Conservation (phyloP, 53 echinoderm and acorn worm species). For the Mesocentrotus franciscanus region DNA sequence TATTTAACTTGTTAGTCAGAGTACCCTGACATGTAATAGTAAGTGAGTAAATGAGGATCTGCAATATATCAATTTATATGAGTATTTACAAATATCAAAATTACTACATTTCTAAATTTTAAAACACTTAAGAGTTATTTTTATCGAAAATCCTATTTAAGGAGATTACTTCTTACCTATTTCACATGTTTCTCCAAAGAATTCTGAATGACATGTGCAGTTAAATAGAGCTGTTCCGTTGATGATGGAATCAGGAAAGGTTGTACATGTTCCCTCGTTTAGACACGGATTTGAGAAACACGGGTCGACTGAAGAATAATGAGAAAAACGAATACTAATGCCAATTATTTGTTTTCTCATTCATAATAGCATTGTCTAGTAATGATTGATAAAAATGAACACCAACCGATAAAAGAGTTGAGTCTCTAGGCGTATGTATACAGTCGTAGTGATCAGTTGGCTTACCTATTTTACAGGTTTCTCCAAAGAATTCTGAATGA, state of each 20-base stretch:
- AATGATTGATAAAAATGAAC: neutral
- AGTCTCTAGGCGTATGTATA: neutral
- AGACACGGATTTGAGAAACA: neutral
- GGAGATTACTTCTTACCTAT: neutral
- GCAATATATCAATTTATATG: too few relatives aligned
- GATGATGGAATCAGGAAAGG: neutral
- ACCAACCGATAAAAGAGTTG: neutral
- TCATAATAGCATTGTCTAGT: too few relatives aligned
- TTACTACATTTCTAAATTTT: too few relatives aligned
- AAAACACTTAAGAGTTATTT: too few relatives aligned
- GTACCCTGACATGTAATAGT: too few relatives aligned
- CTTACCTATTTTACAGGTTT: neutral
- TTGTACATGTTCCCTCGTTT: neutral
- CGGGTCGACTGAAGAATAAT: neutral
- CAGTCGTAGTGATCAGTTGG: neutral
- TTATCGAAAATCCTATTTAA: too few relatives aligned
- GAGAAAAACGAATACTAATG: neutral
- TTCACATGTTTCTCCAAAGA: neutral
- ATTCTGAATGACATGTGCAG: neutral
- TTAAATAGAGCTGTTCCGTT: neutral
- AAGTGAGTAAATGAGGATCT: too few relatives aligned
- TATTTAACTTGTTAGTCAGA: too few relatives aligned
- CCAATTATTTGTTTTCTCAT: too few relatives aligned
- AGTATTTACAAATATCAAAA: too few relatives aligned
- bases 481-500: conserved; percentile 2